Evolutionary conservation across 2,888 invertebrate genomes (phyloP).

Genomic region (Thecocarcelia acutangulata): DNA sequence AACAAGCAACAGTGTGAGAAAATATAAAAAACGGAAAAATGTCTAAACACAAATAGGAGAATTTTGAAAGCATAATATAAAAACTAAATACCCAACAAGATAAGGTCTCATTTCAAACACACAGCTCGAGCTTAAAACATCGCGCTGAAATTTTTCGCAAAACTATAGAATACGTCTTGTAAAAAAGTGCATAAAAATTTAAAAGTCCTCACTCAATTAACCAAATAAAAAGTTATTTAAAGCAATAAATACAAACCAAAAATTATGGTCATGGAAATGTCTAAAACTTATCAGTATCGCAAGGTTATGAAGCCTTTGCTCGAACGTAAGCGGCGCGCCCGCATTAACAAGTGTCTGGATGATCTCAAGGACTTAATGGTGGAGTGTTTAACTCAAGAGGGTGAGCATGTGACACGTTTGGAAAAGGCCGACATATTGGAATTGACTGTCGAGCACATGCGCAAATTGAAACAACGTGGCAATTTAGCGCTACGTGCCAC

Average conservation of each 20-base stretch:
- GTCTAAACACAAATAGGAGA: conserved; percentile 61
- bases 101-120: conserved; percentile 80
- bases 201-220: conserved; percentile 38
- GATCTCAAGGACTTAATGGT: conserved; percentile 95
- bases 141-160: conserved; percentile 70
- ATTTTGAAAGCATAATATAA: conserved; percentile 75
- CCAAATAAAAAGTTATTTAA: conserved; percentile 44
- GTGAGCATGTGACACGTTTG: conserved; percentile 92
- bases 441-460: conserved; percentile 92
- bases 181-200: conserved; percentile 57
- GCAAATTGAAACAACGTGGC: conserved; percentile 89
- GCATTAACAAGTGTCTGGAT: conserved; percentile 94
- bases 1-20: conserved; percentile 65
- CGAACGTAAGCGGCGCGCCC: conserved; percentile 92
- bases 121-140: conserved; percentile 75
- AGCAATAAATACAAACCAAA: conserved; percentile 19
- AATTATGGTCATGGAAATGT: conserved; percentile 83
- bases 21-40: conserved; percentile 39
- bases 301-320: conserved; percentile 97
- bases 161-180: conserved; percentile 60
- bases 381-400: conserved; percentile 86
- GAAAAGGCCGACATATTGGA: conserved; percentile 94
- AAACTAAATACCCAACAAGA: conserved; percentile 79
- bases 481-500: conserved; percentile 84
- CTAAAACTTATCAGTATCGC: conserved; percentile 95